Base-by-base conservation (phyloP, 2,888 invertebrate genomes). In the Acholoe squamosa region DNA sequence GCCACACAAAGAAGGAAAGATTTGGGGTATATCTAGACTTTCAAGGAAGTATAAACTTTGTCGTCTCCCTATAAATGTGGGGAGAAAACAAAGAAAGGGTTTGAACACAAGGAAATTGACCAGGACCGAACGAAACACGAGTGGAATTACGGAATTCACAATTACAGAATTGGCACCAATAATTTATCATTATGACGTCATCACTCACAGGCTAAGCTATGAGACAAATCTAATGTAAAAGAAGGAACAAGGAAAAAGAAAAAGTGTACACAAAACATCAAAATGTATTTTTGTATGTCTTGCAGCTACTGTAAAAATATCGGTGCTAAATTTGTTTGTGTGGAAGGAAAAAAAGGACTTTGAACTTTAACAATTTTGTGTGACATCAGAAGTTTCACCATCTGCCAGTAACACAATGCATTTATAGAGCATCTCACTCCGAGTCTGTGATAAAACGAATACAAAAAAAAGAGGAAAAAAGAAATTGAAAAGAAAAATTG, bases 41-140 rank as follows among this genome's bases (percentile, higher is more conserved):
- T 86, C 86, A 54, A 86, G 86, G 86, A 86, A 86, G 86, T 86
- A 86, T 86, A 54, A 33, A 54, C 86, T 31, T 7, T 56, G 86
- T 86, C 86, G 86, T 86, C 56, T 86, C 54, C 54, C 86, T 86
- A 54, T 86, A 54, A 28, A 86, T 54, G 52, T 54, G 86, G 86
- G 86, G 86, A 52, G 25, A 76, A 31, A 0, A 43, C 43, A 25
- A 54, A 10, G n/a, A n/a, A 43, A 3, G 43, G 54, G 54, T 84
- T 34, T 84, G 0, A 34, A 10, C 3, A 19, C 77, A 28, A 28
- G 77, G 28, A 77, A 43, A 10, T 43, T 43, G 10, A 43, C 43
- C 43, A 43, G 43, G 10, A 43, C 3, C 43, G 10, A 43, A 43
- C 3, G 43, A 10, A 43, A 43, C n/a, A 10, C 43, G 5, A 43